Evolutionary conservation across 2,113 vertebrate species (phyloP).

Genomic region (Harpagus bidentatus): DNA sequence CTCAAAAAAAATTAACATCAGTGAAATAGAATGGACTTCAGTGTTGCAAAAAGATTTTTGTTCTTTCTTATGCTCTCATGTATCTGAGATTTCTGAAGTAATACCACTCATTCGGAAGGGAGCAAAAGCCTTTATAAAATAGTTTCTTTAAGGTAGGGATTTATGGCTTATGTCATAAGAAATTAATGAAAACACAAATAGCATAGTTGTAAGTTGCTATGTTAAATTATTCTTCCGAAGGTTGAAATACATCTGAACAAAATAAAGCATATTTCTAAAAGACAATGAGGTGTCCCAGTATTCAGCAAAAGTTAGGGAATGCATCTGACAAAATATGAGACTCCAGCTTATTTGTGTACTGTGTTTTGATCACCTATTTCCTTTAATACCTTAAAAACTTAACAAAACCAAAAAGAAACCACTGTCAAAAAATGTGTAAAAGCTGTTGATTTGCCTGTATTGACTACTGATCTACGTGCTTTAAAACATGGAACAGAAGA

Average conservation of each 20-base stretch:
- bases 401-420: not conserved
- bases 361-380: not conserved
- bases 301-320: not conserved
- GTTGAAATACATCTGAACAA: not conserved
- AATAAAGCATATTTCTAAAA: not conserved
- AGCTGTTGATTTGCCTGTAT: not conserved
- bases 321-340: not conserved
- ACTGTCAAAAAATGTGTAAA: not conserved
- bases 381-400: not conserved
- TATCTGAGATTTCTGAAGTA: not conserved
- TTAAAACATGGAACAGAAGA: not conserved
- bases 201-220: not conserved
- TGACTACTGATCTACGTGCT: not conserved
- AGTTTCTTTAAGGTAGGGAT: not conserved
- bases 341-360: not conserved
- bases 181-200: not conserved
- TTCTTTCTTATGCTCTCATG: not conserved
- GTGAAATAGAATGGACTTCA: not conserved
- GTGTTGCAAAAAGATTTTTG: not conserved
- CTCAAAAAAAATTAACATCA: not conserved
- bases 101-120: not conserved
- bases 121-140: not conserved
- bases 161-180: not conserved
- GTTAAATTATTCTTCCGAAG: not conserved
- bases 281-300: not conserved